These are phyloP conservation scores for Byasa hedistus DNA, from an alignment of 2,888 invertebrate genomes.

Conservation along the genomic window DNA sequence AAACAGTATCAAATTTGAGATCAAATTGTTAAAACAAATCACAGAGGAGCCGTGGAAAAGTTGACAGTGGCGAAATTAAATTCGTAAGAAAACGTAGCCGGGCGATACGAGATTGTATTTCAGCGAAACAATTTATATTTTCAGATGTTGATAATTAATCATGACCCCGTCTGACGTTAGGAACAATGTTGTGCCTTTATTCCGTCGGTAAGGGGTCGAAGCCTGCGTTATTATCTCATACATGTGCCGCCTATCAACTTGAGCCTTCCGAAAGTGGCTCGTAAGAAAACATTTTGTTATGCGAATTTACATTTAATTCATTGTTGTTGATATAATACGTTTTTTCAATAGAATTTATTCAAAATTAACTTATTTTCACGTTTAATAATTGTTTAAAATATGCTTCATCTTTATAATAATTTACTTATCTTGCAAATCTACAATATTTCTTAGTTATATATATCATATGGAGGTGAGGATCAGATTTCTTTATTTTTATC, in stretches of 20 bases:
- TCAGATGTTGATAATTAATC: conserved; percentile 8
- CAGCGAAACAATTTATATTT: conserved; percentile 3
- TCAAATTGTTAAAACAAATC: not conserved
- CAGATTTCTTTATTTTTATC: too few species aligned
- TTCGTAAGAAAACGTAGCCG: conserved; percentile 1
- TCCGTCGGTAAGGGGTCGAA: conserved; percentile 2
- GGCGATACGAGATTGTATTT: conserved; percentile 5
- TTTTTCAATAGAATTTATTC: too few species aligned
- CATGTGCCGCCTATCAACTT: not conserved
- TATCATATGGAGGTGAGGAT: too few species aligned
- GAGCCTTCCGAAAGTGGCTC: not conserved
- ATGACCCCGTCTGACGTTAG: not conserved
- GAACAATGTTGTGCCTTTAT: conserved; percentile 9
- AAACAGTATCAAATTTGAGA: not conserved
- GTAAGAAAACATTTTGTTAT: not conserved
- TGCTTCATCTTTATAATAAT: too few species aligned
- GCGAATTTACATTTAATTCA: not conserved
- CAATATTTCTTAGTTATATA: too few species aligned
- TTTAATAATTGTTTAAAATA: too few species aligned
- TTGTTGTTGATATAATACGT: too few species aligned
- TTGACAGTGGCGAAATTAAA: conserved; percentile 4
- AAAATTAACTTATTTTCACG: too few species aligned
- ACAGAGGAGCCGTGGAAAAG: not conserved
- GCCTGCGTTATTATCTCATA: conserved; percentile 6
- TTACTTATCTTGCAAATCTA: too few species aligned